phyloP scores from a whole-genome alignment of 2,888 invertebrate species.

The Standfussiana lucernea region DNA sequence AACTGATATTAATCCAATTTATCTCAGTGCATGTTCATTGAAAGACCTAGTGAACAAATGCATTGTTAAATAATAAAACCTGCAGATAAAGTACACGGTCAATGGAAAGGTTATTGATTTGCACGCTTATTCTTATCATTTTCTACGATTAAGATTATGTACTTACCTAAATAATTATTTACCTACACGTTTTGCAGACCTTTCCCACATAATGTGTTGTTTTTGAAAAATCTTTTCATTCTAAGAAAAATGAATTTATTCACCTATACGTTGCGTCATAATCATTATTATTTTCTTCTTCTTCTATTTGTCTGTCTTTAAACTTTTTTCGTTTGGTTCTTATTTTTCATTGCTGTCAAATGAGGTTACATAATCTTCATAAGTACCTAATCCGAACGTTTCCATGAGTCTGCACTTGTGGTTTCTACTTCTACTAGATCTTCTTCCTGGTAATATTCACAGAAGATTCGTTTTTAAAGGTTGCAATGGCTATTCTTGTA shows the following conservation, averaged over 20 bases:
- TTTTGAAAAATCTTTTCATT: not conserved
- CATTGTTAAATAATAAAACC: constrained; percentile 17
- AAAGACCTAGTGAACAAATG: not conserved
- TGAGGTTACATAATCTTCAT: not conserved
- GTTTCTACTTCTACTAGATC: not conserved
- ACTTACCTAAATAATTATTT: too few species aligned
- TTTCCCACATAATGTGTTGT: not conserved
- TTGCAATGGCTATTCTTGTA: not conserved
- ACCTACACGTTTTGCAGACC: not conserved
- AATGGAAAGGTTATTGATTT: constrained; percentile 39
- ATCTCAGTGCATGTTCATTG: not conserved
- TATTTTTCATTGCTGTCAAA: not conserved
- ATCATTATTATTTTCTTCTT: not conserved
- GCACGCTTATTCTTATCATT: constrained; percentile 12
- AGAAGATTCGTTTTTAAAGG: not conserved
- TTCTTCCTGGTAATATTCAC: not conserved
- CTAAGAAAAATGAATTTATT: not conserved
- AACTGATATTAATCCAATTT: constrained; percentile 6
- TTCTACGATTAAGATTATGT: not conserved
- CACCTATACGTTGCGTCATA: not conserved
- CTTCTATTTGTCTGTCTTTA: not conserved
- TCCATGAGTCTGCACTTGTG: not conserved
- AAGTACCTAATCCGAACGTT: too few species aligned
- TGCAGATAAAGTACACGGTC: constrained; percentile 22
- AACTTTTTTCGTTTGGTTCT: not conserved